These are phyloP conservation scores for Drosophila sechellia DNA, from an alignment of 1,140 invertebrate genomes.

Conservation along the genomic window DNA sequence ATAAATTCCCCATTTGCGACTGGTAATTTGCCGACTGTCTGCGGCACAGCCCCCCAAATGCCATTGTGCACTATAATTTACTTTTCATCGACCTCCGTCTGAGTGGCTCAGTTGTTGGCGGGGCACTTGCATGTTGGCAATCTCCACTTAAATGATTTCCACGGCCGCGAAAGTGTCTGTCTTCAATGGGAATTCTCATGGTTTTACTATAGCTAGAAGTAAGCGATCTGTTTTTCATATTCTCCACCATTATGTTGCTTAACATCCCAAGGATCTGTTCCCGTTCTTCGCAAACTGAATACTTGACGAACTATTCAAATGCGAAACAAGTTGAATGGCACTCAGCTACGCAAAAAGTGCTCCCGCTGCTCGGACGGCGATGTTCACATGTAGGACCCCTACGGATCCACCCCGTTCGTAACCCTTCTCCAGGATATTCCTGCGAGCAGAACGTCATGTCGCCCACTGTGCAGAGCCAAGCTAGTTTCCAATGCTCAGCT, in stretches of 20 bases:
- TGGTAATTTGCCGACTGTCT: slow-evolving; percentile 74
- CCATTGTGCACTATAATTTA: slow-evolving; percentile 64
- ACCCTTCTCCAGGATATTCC: slow-evolving; percentile 24
- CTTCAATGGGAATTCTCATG: background rate
- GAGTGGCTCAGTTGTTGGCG: background rate
- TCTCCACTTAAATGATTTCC: slow-evolving; percentile 59
- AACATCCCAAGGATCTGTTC: background rate
- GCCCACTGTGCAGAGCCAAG: slow-evolving; percentile 52
- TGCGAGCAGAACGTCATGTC: slow-evolving; percentile 24
- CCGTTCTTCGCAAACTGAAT: slow-evolving; percentile 5
- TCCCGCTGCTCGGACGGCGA: slow-evolving; percentile 14
- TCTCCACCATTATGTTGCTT: no score
- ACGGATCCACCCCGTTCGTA: slow-evolving; percentile 14
- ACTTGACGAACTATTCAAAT: slow-evolving; percentile 37
- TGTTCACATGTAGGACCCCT: slow-evolving; percentile 25
- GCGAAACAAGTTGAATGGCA: slow-evolving; percentile 27
- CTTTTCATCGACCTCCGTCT: slow-evolving; percentile 57
- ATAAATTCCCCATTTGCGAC: slow-evolving; percentile 72
- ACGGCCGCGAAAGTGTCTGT: background rate
- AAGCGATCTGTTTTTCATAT: background rate
- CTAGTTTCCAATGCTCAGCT: slow-evolving; percentile 15
- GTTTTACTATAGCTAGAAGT: background rate
- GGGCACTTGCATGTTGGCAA: slow-evolving; percentile 62
- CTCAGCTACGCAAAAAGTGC: background rate
- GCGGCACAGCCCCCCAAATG: slow-evolving; percentile 30